A percentile compares a stretch with the other conserved stretches of the same genome.
Conservation (phyloP, 2,113 vertebrate genomes). For the Centropus bengalensis region DNA sequence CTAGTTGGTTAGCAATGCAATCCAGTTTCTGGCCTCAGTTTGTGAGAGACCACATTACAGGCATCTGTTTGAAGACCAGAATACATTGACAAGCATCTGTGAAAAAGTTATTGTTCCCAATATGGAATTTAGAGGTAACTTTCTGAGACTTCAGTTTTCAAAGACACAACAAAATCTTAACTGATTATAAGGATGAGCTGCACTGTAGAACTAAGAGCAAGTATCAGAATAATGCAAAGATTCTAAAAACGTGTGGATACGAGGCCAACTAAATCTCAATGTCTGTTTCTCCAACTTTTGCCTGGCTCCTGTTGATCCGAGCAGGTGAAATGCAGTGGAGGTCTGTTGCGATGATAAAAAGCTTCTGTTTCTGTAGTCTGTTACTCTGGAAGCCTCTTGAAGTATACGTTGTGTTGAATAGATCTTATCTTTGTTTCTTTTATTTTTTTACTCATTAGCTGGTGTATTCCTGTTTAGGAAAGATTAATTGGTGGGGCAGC, state of each 20-base stretch:
- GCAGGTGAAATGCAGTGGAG: neutral
- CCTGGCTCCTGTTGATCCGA: neutral
- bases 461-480: neutral
- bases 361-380: neutral
- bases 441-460: neutral
- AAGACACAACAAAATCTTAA: neutral
- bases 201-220: neutral
- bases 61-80: slow-evolving; percentile 97
- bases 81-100: slow-evolving; percentile 95
- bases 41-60: slow-evolving; percentile 98
- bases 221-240: neutral
- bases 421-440: neutral
- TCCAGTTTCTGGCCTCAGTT: slow-evolving; percentile 97
- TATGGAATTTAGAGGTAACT: slow-evolving; percentile 98
- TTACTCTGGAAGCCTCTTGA: neutral
- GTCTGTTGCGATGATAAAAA: neutral
- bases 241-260: neutral
- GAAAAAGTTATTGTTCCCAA: slow-evolving; percentile 99
- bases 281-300: neutral
- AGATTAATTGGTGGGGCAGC: neutral
- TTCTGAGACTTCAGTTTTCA: neutral
- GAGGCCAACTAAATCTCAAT: neutral
- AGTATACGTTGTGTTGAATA: neutral
- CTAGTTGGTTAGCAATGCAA: slow-evolving; percentile 97
- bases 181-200: neutral